Percentiles rank a stretch among this genome's conserved stretches.
Conservation (phyloP, 2,888 invertebrate genomes). For the Trisateles emortualis region DNA sequence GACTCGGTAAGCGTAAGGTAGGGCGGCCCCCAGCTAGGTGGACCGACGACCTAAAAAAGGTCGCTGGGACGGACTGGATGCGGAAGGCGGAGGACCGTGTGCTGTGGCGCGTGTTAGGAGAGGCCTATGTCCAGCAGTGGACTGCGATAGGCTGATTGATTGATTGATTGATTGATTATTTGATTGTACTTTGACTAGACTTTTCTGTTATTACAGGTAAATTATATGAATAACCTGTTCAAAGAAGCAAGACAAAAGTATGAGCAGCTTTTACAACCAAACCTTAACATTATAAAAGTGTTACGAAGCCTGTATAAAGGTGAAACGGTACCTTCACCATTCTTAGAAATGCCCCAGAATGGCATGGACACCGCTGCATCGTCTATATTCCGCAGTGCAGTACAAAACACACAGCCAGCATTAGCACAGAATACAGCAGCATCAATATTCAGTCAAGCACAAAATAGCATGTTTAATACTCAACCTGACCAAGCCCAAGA, state of each 20-base stretch:
- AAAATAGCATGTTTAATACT: constrained; percentile 31
- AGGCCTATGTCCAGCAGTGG: too few species aligned
- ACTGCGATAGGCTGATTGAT: too few species aligned
- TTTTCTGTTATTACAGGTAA: constrained; percentile 61
- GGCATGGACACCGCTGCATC: constrained; percentile 52
- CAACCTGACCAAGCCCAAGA: constrained; percentile 39
- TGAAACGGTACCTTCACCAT: constrained; percentile 62
- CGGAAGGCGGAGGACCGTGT: too few species aligned
- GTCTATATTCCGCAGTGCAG: constrained; percentile 69
- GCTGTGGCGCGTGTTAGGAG: too few species aligned
- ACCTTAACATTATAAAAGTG: constrained; percentile 55
- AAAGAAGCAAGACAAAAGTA: constrained; percentile 66
- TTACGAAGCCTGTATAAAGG: constrained; percentile 68
- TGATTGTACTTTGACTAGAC: too few species aligned
- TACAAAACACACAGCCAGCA: constrained; percentile 50
- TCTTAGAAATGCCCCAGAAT: constrained; percentile 43
- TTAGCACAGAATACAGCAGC: constrained; percentile 30
- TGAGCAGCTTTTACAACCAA: constrained; percentile 64
- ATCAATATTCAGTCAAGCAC: constrained; percentile 50
- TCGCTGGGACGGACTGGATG: too few species aligned
- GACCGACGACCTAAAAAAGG: too few species aligned
- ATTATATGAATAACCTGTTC: constrained; percentile 63
- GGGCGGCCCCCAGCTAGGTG: too few species aligned
- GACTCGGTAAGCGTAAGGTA: too few species aligned
- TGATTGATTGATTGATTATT: too few species aligned